phyloP scores from a whole-genome alignment of 2,797 vertebrate species.

The Xenops minutus region DNA sequence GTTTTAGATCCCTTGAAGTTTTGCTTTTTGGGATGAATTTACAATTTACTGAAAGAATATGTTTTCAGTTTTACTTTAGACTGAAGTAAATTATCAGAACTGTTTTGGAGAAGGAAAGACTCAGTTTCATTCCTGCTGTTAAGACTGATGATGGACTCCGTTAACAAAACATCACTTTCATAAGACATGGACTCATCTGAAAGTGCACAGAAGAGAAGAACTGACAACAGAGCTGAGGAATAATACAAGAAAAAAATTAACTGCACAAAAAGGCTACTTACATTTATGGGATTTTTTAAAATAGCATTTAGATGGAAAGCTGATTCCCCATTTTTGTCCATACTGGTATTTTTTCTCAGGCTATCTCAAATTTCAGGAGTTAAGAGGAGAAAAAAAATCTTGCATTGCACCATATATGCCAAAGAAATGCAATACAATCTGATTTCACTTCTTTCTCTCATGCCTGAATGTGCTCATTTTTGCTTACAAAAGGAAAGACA shows the following conservation, averaged over 20 bases:
- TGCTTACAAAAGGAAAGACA: constrained; percentile 70
- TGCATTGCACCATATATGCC: constrained; percentile 20
- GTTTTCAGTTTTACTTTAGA: background rate
- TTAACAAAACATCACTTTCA: constrained; percentile 20
- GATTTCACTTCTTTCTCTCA: constrained; percentile 65
- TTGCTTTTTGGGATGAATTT: constrained; percentile 7
- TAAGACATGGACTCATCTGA: background rate
- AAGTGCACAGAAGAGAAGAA: background rate
- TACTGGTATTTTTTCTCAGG: constrained; percentile 39
- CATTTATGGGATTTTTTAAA: constrained; percentile 35
- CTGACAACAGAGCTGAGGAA: constrained; percentile 32
- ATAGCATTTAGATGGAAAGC: constrained; percentile 42
- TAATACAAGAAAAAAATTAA: constrained; percentile 31
- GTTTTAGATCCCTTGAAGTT: constrained; percentile 11
- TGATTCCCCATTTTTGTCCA: constrained; percentile 39
- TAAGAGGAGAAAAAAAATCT: constrained; percentile 9
- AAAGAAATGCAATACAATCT: constrained; percentile 70
- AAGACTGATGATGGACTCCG: background rate
- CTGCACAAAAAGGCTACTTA: constrained; percentile 45
- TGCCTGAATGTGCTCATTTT: constrained; percentile 66
- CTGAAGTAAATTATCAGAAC: constrained; percentile 12
- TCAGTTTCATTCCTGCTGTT: constrained; percentile 10
- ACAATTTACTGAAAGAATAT: background rate
- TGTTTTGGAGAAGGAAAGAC: constrained; percentile 17
- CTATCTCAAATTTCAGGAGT: constrained; percentile 58